Evolutionary conservation across 2,797 vertebrate genomes (phyloP), one percentile per base, ranked within the genome.

Genomic region (Trachops cirrhosus): DNA sequence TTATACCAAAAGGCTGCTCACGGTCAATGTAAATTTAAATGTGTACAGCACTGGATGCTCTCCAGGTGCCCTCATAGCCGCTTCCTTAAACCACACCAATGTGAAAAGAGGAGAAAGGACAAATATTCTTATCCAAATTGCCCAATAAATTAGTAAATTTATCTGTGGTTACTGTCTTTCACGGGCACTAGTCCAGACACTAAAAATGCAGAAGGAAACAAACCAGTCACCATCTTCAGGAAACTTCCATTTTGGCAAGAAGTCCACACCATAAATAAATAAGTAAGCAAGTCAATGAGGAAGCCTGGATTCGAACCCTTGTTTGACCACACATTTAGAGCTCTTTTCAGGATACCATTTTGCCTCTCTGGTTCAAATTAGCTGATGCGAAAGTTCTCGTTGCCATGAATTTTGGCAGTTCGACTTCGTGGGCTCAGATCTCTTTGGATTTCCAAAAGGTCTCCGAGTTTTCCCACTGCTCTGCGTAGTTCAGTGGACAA

Each of bases 21-120:
- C 29, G 5, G 2, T 89, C 67, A 77, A 91, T 46, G 71, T 74
- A 94, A 92, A 97, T 97, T 96, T 94, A 70, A 92, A 88, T 93
- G 94, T 84, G 39, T 83, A 59, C n/a, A 85, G 12, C 64, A 88
- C 41, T 86, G 79, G 54, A 77, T 67, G 70, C 44, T 80, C 78
- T 83, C 57, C 26, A 24, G 90, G 57, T 79, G 44, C 59, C 62
- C 85, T 90, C 41, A 22, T 0, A 71, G 78, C 48, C 78, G 75
- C 64, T 93, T 93, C 64, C 70, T 94, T 94, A 84, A 93, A 39
- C 26, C 82, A 70, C 14, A 59, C n/a, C 84, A 96, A 64, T 8
- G 70, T 71, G 83, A 39, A 64, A 62, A 57, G 93, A 9, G n/a
- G 22, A 79, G n/a, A 93, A 1, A 67, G 62, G 26, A 87, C 34